A percentile compares a stretch with the other conserved stretches of the same genome.
phyloP scores from a whole-genome alignment of 1,140 invertebrate species.

The Drosophila lini region DNA sequence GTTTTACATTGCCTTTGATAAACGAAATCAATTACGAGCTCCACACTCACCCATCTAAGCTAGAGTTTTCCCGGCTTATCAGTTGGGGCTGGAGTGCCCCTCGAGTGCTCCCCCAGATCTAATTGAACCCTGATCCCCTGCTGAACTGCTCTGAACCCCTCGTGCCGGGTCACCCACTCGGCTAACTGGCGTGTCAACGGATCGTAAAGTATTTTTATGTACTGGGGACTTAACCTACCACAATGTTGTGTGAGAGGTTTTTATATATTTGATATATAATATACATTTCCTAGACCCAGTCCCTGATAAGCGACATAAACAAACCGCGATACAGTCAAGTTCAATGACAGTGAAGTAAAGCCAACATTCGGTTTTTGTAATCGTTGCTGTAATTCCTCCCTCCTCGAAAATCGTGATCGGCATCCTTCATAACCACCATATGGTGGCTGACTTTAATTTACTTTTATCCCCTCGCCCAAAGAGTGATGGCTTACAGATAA shows the following conservation, averaged over 20 bases:
- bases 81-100: slow-evolving; percentile 14
- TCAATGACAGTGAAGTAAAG: slow-evolving; percentile 54
- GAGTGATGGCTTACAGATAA: slow-evolving; percentile 3
- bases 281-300: neutral
- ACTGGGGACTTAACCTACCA: slow-evolving; percentile 60
- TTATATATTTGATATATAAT: slow-evolving; percentile 3
- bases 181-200: slow-evolving; percentile 55
- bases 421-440: slow-evolving; percentile 48
- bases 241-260: slow-evolving; percentile 24
- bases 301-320: slow-evolving; percentile 53
- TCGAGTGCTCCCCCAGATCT: slow-evolving; percentile 37
- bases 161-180: slow-evolving; percentile 17
- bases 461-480: neutral
- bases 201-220: slow-evolving; percentile 41
- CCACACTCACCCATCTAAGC: slow-evolving; percentile 35
- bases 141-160: slow-evolving; percentile 37
- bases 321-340: slow-evolving; percentile 40
- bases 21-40: slow-evolving; percentile 63
- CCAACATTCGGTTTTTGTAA: slow-evolving; percentile 21
- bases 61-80: slow-evolving; percentile 47
- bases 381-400: neutral
- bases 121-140: slow-evolving; percentile 51
- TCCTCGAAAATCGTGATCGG: slow-evolving; percentile 32
- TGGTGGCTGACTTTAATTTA: slow-evolving; percentile 37
- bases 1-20: slow-evolving; percentile 69